Conservation (phyloP, 2,113 vertebrate genomes). For the Actenoides hombroni region DNA sequence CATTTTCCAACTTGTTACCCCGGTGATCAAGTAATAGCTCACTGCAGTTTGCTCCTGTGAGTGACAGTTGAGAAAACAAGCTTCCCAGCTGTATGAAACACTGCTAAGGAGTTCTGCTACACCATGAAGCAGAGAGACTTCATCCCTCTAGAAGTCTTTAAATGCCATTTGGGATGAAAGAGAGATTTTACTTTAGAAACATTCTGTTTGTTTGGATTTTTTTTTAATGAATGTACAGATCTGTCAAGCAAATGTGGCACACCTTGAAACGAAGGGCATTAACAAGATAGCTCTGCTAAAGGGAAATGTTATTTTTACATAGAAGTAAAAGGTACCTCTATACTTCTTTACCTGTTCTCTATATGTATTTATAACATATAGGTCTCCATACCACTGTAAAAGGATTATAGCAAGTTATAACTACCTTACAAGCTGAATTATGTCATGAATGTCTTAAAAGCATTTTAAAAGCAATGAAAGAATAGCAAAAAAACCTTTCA, state of each 20-base stretch:
- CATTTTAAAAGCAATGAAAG: neutral
- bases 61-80: slow-evolving; percentile 17
- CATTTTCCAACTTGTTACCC: slow-evolving; percentile 7
- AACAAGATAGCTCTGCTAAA: neutral
- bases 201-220: neutral
- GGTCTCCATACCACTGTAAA: neutral
- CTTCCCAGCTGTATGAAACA: neutral
- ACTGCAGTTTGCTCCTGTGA: neutral
- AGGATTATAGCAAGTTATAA: neutral
- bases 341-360: neutral
- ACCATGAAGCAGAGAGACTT: neutral
- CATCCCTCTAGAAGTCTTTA: neutral
- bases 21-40: neutral
- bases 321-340: neutral
- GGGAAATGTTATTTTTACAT: neutral
- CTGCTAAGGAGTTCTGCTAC: neutral
- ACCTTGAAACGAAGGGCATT: neutral
- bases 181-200: neutral
- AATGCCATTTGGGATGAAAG: neutral
- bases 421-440: neutral
- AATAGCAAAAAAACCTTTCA: neutral
- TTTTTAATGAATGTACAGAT: neutral
- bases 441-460: neutral
- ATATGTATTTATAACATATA: neutral
- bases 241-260: neutral